A percentile compares a stretch with the other conserved stretches of the same genome.
Conservation (phyloP, 2,888 invertebrate species). For the Micoletzkya japonica region DNA sequence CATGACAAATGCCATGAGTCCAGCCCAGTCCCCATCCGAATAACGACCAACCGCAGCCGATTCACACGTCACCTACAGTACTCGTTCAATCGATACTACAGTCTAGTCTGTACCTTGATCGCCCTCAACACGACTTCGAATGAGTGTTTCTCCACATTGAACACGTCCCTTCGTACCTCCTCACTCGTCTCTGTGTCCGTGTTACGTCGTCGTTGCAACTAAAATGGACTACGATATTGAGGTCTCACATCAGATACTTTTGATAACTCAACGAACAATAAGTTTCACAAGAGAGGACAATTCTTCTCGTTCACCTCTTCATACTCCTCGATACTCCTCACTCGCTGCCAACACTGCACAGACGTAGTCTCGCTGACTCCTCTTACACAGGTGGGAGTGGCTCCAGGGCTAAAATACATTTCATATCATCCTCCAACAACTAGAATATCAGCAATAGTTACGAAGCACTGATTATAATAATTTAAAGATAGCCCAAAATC, state of each 20-base stretch:
- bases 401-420: not conserved
- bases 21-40: conserved; percentile 34
- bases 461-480: no score
- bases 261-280: no score
- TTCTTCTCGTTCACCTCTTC: no score
- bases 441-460: no score
- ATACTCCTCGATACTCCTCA: not conserved
- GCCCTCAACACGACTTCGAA: conserved; percentile 57
- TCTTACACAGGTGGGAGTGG: not conserved
- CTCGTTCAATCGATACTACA: not conserved
- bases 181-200: no score
- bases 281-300: no score
- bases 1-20: conserved; percentile 33
- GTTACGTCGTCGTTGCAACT: no score
- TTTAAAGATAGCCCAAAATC: no score
- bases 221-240: no score
- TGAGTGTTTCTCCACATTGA: conserved; percentile 51
- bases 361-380: no score
- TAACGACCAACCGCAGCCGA: not conserved
- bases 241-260: no score
- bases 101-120: conserved; percentile 37
- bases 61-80: not conserved
- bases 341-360: not conserved
- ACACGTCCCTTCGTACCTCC: conserved; percentile 37
- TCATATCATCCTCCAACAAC: no score